Evolutionary conservation across 2,888 invertebrate species (phyloP).

Genomic region (Atrina japonica): DNA sequence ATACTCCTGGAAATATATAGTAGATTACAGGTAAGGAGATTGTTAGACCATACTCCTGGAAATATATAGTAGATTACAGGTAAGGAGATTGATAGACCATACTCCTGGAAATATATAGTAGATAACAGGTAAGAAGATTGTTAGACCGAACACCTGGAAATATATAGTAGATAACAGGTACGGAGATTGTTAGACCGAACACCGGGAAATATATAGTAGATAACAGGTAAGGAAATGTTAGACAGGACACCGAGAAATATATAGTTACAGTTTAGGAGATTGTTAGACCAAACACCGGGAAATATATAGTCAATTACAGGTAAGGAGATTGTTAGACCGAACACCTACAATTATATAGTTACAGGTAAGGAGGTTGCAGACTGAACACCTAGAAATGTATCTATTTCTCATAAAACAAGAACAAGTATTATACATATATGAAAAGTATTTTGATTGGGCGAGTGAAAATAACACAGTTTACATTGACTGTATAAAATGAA

Average conservation of each 20-base stretch:
- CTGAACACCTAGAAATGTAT: constrained; percentile 89
- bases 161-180: constrained; percentile 86
- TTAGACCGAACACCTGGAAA: constrained; percentile 88
- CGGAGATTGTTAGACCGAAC: constrained; percentile 86
- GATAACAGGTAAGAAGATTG: constrained; percentile 86
- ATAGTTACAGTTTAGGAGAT: constrained; percentile 87
- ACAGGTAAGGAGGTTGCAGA: constrained; percentile 86
- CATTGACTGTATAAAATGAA: too few relatives aligned
- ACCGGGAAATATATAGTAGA: constrained; percentile 87
- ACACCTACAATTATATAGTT: constrained; percentile 88
- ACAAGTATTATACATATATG: too few relatives aligned
- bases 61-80: constrained; percentile 86
- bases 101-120: constrained; percentile 88
- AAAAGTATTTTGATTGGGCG: too few relatives aligned
- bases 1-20: constrained; percentile 88
- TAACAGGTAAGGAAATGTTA: too few relatives aligned
- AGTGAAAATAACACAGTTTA: too few relatives aligned
- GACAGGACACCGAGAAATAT: too few relatives aligned
- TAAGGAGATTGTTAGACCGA: constrained; percentile 85
- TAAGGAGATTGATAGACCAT: constrained; percentile 86
- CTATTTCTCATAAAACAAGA: too few relatives aligned
- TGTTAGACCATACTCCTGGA: constrained; percentile 89
- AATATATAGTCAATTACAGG: constrained; percentile 86
- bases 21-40: constrained; percentile 87
- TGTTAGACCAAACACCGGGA: constrained; percentile 88